A percentile compares a stretch with the other conserved stretches of the same genome.
Evolutionary conservation across 2,113 vertebrate genomes (phyloP).

Genomic region (Scolopax mira): DNA sequence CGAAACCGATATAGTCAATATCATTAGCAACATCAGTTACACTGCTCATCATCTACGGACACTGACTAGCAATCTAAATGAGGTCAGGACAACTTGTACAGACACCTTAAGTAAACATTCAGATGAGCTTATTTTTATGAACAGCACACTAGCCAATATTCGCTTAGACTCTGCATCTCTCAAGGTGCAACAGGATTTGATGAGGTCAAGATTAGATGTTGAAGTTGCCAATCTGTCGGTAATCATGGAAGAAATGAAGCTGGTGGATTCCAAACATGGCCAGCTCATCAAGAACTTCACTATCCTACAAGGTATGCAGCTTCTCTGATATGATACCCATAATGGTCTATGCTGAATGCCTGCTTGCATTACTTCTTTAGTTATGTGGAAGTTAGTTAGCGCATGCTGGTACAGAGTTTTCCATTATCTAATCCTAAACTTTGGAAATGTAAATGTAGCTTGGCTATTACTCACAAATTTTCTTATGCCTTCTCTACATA

Average conservation of each 20-base stretch:
- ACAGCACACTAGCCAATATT: constrained; percentile 82
- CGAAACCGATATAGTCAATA: constrained; percentile 85
- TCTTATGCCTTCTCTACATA: not conserved
- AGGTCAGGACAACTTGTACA: constrained; percentile 85
- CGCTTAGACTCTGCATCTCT: constrained; percentile 81
- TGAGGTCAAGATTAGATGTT: constrained; percentile 86
- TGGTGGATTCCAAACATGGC: constrained; percentile 94
- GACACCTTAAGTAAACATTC: constrained; percentile 89
- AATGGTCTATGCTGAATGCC: not conserved
- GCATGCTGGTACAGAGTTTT: not conserved
- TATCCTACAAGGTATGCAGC: constrained; percentile 87
- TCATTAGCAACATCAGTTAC: constrained; percentile 93
- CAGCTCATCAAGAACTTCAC: constrained; percentile 98
- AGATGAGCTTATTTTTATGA: constrained; percentile 85
- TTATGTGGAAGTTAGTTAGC: not conserved
- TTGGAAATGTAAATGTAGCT: not conserved
- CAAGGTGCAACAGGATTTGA: constrained; percentile 86
- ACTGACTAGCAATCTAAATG: constrained; percentile 87
- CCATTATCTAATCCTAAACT: not conserved
- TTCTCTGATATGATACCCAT: not conserved
- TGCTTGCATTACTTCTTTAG: not conserved
- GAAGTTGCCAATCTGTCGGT: constrained; percentile 91
- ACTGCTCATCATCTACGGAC: constrained; percentile 89
- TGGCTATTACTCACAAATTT: not conserved
- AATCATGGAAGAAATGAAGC: constrained; percentile 97